Percentiles rank a stretch among this genome's conserved stretches.
phyloP scores from a whole-genome alignment of 37 sponge, comb jelly and placozoan species.

The Geodia barretti region DNA sequence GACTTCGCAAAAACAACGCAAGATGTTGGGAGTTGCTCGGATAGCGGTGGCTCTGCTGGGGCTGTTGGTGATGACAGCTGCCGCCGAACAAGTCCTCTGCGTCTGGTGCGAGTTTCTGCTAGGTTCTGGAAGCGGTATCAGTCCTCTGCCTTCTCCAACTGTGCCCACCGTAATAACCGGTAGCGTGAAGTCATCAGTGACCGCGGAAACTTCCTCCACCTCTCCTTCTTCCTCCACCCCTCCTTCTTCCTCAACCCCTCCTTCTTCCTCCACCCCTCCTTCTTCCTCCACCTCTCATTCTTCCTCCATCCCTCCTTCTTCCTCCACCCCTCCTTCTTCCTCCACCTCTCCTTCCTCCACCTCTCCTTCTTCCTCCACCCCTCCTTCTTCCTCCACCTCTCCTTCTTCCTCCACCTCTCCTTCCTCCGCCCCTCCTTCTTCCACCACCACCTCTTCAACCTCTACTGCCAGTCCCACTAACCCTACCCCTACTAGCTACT shows the following conservation, averaged over 20 bases:
- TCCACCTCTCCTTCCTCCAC: neutral
- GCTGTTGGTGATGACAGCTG: no score
- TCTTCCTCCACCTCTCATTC: neutral
- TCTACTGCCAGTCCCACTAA: neutral
- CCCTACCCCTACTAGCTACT: no score
- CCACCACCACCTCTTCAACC: neutral
- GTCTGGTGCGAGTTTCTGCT: no score
- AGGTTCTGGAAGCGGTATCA: no score
- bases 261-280: neutral
- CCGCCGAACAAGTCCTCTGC: no score
- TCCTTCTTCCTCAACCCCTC: neutral
- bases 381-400: neutral
- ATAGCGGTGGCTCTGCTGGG: no score
- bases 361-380: neutral
- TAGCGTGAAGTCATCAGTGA: no score
- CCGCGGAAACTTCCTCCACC: no score
- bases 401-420: constrained; percentile 1
- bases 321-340: neutral
- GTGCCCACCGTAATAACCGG: no score
- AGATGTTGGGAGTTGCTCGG: no score
- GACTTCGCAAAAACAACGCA: no score
- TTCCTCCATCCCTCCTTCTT: neutral
- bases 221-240: neutral
- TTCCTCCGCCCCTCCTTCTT: constrained; percentile 11
- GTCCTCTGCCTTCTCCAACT: no score